phyloP scores from a whole-genome alignment of 2,113 vertebrate genomes.

The Tapirus terrestris region DNA sequence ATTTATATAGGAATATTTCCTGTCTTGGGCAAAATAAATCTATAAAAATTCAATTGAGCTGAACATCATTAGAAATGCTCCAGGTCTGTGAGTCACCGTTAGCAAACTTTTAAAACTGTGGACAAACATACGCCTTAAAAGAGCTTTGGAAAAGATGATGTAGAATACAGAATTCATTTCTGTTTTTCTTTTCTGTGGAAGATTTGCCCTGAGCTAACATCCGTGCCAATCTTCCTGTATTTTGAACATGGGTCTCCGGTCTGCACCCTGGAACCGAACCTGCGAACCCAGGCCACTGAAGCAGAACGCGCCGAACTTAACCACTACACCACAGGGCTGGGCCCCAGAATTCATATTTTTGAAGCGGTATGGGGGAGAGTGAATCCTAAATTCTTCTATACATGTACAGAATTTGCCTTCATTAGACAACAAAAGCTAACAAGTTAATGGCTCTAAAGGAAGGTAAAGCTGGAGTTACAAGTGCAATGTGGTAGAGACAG shows the following conservation, averaged over 20 bases:
- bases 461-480: background rate
- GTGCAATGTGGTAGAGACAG: background rate
- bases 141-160: background rate
- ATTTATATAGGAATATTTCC: constrained; percentile 6
- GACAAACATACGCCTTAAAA: constrained; percentile 32
- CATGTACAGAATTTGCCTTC: constrained; percentile 36
- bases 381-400: constrained; percentile 37
- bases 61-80: background rate
- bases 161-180: constrained; percentile 19
- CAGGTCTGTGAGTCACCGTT: background rate
- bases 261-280: too few relatives aligned
- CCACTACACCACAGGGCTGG: too few relatives aligned
- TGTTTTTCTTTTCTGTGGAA: background rate
- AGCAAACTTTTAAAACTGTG: constrained; percentile 20
- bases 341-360: constrained; percentile 36
- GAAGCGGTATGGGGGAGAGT: background rate
- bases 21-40: background rate
- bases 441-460: constrained; percentile 43
- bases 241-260: too few relatives aligned
- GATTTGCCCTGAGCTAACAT: too few relatives aligned
- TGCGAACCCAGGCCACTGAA: too few relatives aligned
- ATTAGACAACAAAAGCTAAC: constrained; percentile 37
- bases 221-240: too few relatives aligned
- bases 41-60: background rate
- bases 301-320: too few relatives aligned